Base-by-base conservation (phyloP, 2,113 vertebrate genomes). In the Tychaedon coryphoeus region DNA sequence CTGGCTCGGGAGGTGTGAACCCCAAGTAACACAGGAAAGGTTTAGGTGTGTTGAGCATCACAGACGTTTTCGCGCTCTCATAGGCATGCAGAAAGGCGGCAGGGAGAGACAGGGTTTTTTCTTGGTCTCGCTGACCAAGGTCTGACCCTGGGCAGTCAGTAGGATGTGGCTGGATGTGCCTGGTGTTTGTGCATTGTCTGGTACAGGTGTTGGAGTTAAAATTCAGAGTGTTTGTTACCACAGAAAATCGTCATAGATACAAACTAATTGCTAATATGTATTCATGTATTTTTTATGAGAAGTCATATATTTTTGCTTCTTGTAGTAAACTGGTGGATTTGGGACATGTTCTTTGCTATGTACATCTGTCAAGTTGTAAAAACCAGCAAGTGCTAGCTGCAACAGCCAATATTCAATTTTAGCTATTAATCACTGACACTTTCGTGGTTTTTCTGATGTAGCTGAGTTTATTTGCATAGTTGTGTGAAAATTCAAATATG, bases 1-100 rank as follows among this genome's bases (percentile, higher is more conserved):
- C 18, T 10, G 71, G 5, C 12, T 34, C 3, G 38, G 34, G 34
- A 33, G 18, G 14, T 2, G 28, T 1, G 60, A 28, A 1, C 16
- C 6, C 6, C 64, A 4, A 3, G 6, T 22, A 19, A 3, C 8
- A 7, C 8, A 5, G 50, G 74, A 24, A 13, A 38, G 14, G 2
- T 18, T 62, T 9, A 3, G 20, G 11, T 4, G 8, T 6, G 19
- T 24, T 22, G 47, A 62, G 8, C 38, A 6, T 66, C 4, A 1
- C 15, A 2, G 4, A 0, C 0, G 1, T 28, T 8, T 20, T 14
- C 1, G 3, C 1, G 1, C 34, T 29, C 12, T 29, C 40, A 2
- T 0, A 6, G 50, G 22, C 26, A 16, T 5, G 19, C 6, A 12
- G 48, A 53, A 75, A 9, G 19, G 40, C 4, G 3, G 19, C 60